Base-by-base conservation (phyloP, 2,797 vertebrate genomes). In the Rhyacichthys aspro region DNA sequence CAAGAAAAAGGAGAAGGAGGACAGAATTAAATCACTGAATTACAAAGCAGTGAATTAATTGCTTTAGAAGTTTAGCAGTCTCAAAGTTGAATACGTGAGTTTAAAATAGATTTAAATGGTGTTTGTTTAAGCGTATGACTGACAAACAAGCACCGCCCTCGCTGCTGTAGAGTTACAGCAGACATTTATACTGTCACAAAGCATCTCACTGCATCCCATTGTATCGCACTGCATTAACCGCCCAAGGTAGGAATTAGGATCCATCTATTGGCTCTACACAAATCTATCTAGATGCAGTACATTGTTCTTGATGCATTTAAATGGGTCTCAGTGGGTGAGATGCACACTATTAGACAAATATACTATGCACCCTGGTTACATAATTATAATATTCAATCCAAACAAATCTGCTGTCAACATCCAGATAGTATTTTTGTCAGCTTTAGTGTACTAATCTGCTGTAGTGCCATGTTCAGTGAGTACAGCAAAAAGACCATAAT, bases 321-420 rank as follows among this genome's bases (percentile, higher is more conserved):
- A 72, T 65, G 23, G 58, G 62, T 59, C 63, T 70, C 63, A 53
- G 56, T 43, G 48, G 53, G 41, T 59, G 63, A 44, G 52, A 42
- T n/a, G 18, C 50, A 65, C 58, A 68, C 67, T 41, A 23, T 28
- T 43, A 67, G 58, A 59, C 41, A 83, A 75, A 76, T 53, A 74
- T 11, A 60, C 32, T 60, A 50, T 59, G 68, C 49, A 67, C 78
- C 70, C 78, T 70, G 67, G 64, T 73, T 76, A 78, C 56, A 79
- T 72, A 77, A 60, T 76, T 56, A 53, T 55, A 53, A 63, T 75
- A 53, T 71, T 68, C 57, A 59, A 56, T 53, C 66, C 70, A 84
- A 81, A 78, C 64, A 77, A 72, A 79, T 78, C 59, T 48, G 43
- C 46, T 68, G 72, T 75, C 74, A 81, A 69, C 68, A 71, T 53